Evolutionary conservation across 2,113 vertebrate species (phyloP).

Genomic region (Falco punctatus): DNA sequence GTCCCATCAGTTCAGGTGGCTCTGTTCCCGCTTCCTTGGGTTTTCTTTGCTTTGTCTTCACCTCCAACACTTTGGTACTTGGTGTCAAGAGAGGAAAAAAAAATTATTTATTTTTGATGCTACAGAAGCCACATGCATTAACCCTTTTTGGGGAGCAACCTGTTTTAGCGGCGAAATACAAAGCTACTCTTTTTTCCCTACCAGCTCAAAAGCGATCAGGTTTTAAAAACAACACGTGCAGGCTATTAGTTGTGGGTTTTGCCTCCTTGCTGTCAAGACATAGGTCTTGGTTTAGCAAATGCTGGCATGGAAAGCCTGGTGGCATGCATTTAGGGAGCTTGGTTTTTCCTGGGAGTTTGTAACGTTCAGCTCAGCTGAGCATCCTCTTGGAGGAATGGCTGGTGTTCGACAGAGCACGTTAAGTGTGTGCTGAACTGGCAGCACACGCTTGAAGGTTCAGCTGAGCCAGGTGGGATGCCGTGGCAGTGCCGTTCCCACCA

Average conservation of each 20-base stretch:
- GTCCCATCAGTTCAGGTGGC: constrained; percentile 65
- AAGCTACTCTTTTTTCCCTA: neutral
- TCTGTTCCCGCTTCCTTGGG: constrained; percentile 40
- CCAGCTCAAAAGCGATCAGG: neutral
- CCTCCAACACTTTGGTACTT: constrained; percentile 67
- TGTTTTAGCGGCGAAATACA: neutral
- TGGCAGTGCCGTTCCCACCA: neutral
- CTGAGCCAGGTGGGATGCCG: neutral
- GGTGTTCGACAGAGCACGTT: neutral
- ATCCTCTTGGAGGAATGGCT: neutral
- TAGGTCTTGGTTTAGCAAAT: neutral
- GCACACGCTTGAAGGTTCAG: neutral
- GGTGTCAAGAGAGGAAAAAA: constrained; percentile 40
- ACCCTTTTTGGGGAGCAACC: neutral
- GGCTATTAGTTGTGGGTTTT: neutral
- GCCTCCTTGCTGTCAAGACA: neutral
- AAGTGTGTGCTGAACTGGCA: neutral
- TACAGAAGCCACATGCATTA: constrained; percentile 65
- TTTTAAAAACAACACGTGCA: neutral
- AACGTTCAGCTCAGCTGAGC: neutral
- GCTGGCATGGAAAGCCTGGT: neutral
- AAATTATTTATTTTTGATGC: constrained; percentile 74
- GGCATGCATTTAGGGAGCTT: neutral
- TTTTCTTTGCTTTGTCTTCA: constrained; percentile 69
- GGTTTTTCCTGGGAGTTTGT: neutral